Conservation (phyloP, 2,113 vertebrate species). For the Lates calcarifer region DNA sequence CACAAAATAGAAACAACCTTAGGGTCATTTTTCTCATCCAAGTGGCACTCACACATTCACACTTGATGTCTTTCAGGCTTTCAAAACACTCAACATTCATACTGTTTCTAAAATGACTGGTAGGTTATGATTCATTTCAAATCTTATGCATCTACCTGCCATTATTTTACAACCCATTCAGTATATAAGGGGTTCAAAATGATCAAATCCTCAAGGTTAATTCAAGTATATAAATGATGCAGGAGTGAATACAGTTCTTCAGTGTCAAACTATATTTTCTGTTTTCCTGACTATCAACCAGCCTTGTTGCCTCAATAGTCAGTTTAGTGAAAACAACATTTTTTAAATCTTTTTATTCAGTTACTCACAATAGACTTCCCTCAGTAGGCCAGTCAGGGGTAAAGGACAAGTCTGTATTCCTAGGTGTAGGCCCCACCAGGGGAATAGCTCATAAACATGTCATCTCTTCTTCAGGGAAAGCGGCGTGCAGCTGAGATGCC, state of each 20-base stretch:
- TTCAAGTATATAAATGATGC: conserved; percentile 11
- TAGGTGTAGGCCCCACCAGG: conserved; percentile 73
- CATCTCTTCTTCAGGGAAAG: conserved; percentile 79
- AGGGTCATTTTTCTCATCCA: conserved; percentile 1
- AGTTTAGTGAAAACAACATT: conserved; percentile 40
- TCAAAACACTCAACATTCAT: conserved; percentile 24
- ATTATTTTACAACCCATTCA: conserved; percentile 21
- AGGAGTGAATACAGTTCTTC: conserved; percentile 28
- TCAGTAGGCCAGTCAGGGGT: conserved; percentile 63
- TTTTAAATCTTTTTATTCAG: conserved; percentile 61
- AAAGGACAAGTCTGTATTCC: conserved; percentile 75
- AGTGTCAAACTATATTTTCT: conserved; percentile 24
- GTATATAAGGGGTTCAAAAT: conserved; percentile 18
- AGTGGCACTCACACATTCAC: conserved; percentile 7
- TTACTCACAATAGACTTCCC: conserved; percentile 66
- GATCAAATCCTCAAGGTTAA: conserved; percentile 47
- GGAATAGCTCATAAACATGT: conserved; percentile 83
- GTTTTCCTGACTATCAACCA: conserved; percentile 10
- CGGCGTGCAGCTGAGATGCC: conserved; percentile 72
- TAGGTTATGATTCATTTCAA: neutral
- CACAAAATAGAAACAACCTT: conserved; percentile 3
- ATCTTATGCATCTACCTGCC: conserved; percentile 11
- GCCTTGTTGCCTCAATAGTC: conserved; percentile 25
- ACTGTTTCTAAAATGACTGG: neutral
- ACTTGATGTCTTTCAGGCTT: conserved; percentile 10